These are phyloP conservation scores for Drosophila ogumai DNA, from an alignment of 1,140 invertebrate species.

Conservation along the genomic window DNA sequence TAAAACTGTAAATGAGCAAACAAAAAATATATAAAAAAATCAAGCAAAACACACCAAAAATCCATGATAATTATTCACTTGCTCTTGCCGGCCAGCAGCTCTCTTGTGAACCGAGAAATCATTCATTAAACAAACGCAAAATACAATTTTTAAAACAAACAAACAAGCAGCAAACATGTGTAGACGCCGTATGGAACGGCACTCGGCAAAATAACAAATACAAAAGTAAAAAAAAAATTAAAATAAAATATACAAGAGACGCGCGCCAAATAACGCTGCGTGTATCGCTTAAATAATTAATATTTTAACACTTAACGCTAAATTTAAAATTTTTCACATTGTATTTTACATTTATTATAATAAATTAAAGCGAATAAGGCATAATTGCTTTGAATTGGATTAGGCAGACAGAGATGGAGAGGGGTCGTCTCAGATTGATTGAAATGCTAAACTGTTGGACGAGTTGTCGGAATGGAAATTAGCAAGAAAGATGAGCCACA, in stretches of 20 bases:
- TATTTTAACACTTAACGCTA: conserved; percentile 76
- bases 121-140: conserved; percentile 70
- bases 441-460: conserved; percentile 53
- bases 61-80: conserved; percentile 78
- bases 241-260: conserved; percentile 81
- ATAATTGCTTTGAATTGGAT: conserved; percentile 77
- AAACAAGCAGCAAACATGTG: conserved; percentile 77
- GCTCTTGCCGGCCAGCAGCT: conserved; percentile 34
- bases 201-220: conserved; percentile 64
- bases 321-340: conserved; percentile 67
- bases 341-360: conserved; percentile 83
- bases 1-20: conserved; percentile 17
- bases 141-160: conserved; percentile 73
- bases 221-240: conserved; percentile 55
- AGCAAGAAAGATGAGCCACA: conserved; percentile 17
- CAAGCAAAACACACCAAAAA: conserved; percentile 43
- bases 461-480: conserved; percentile 40
- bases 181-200: conserved; percentile 44
- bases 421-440: conserved; percentile 43
- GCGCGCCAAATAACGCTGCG: conserved; percentile 71
- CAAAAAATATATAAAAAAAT: neutral
- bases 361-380: conserved; percentile 77
- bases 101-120: conserved; percentile 61
- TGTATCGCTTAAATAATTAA: conserved; percentile 84
- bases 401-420: conserved; percentile 32